Base-by-base conservation (phyloP, 2,797 vertebrate genomes). In the Phoebastria nigripes region DNA sequence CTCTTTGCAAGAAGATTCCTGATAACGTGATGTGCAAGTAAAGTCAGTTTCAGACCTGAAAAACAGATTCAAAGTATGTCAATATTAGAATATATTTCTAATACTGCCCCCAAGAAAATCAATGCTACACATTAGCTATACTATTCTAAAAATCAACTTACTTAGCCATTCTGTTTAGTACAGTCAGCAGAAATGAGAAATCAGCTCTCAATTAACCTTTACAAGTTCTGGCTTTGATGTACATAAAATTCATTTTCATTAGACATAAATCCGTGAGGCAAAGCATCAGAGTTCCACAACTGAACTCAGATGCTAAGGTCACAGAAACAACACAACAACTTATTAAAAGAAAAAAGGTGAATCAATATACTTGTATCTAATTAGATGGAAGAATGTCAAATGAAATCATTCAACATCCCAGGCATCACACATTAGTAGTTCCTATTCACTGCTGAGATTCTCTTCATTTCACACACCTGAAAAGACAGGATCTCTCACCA, bases 21-120 rank as follows among this genome's bases (percentile, higher is more conserved):
- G 97, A 84, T 74, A 78, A 56, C 19, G 52, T 29, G 94, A 84
- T 2, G 61, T 92, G 74, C 86, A 95, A 15, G 91, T 78, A 11
- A 97, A 98, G 17, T 98, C 87, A n/a, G 51, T 62, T 78, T 95
- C 96, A 91, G 85, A 93, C 62, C 96, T 97, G 76, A 92, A 92
- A 92, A 95, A 83, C 55, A 83, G 35, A 94, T 66, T 54, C 6
- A 47, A 58, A 88, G 6, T 31, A 72, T 8, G 4, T 28, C 61
- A 86, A 11, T 41, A 54, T 51, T 80, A 59, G 33, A 84, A 72
- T 4, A 28, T 11, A 21, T 72, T 74, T 77, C 18, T 47, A 74
- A 63, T 8, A 18, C 14, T 73, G 41, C 5, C 41, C 7, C 52
- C 37, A 52, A 52, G 24, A 69, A 86, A 69, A 88, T 16, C 29